Base-by-base conservation (phyloP, 2,888 invertebrate species). In the Tenthredo distinguenda region DNA sequence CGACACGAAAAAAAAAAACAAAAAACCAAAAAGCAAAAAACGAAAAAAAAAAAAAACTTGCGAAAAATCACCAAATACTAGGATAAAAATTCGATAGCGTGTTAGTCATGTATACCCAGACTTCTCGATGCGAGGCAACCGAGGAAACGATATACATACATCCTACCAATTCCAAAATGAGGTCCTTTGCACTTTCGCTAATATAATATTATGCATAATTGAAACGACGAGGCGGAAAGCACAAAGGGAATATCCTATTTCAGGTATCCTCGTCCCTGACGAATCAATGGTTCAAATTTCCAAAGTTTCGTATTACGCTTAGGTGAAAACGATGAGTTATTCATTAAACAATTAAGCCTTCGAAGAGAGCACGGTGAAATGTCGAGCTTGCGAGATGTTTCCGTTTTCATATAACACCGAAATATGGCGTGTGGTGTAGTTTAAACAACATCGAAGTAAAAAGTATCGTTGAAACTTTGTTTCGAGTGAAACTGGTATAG, bases 161-260 rank as follows among this genome's bases (percentile, higher is more conserved):
- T 43, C 3, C 43, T 31, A 15, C 40, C 12, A 72, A 43, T 4
- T 21, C n/a, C 0, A 15, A 21, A 43, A 74, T 43, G 43, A 74
- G 21, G 43, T 26, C 12, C 15, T 43, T 21, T n/a, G 21, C 65
- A 34, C 26, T 43, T 40, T 12, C 43, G 74, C 43, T 74, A 10
- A 74, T 26, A 40, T 74, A 12, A 43, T 43, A 43, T 72, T 47
- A 50, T 55, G n/a, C 74, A 74, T 74, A 43, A 74, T 74, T 74
- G 5, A 26, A 26, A 74, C 9, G 21, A 74, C 34, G 34, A 68
- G 2, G 7, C 7, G 68, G 26, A 68, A 31, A 68, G 12, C 34
- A 74, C 74, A 74, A 43, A 43, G 43, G 26, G 72, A 74, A 74
- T 74, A 74, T 74, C 74, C 37, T 10, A 43, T 43, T 74, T 74